Evolutionary conservation across 2,113 vertebrate species (phyloP), one percentile per base, ranked within the genome.

Genomic region (Theristicus caerulescens): DNA sequence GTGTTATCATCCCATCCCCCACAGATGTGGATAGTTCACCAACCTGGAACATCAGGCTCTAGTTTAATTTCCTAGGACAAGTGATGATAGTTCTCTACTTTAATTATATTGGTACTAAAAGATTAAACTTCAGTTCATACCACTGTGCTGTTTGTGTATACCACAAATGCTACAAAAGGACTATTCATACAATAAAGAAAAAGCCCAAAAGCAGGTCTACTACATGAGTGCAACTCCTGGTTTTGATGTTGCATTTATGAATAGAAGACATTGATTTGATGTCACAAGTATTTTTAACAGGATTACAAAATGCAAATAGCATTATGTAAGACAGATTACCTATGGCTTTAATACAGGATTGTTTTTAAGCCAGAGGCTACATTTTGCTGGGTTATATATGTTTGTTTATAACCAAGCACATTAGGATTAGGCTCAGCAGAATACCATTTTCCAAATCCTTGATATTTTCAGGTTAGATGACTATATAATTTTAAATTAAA

Each of bases 261-360:
- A 54, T 82, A 91, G 80, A 76, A 95, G 86, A 72, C 66, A 93
- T 86, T 88, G 86, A 97, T 97, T 95, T 88, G 62, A 94, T 97
- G 79, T 96, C 93, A 86, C 79, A 90, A 73, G 73, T 93, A 74
- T 90, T 96, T 94, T 97, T 82, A 97, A 72, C 73, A 94, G 86
- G 77, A 93, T 95, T 97, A 59, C 29, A 64, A 91, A 93, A 95
- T 95, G 54, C 83, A 97, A 96, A 95, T 97, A 94, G 71, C 62
- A 88, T 97, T 97, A 96, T 81, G 74, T 97, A 97, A 97, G 74
- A 85, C 66, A 95, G 97, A 97, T 97, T 95, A 97, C 87, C 87
- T 90, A n/a, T 96, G 93, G 84, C 89, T 97, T 95, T 96, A 97
- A 93, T 96, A 74, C 84, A 66, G 82, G 93, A 95, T 96, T 94